These are phyloP conservation scores for Pterocles orientalis DNA, from an alignment of 2,113 vertebrate species.

Conservation along the genomic window DNA sequence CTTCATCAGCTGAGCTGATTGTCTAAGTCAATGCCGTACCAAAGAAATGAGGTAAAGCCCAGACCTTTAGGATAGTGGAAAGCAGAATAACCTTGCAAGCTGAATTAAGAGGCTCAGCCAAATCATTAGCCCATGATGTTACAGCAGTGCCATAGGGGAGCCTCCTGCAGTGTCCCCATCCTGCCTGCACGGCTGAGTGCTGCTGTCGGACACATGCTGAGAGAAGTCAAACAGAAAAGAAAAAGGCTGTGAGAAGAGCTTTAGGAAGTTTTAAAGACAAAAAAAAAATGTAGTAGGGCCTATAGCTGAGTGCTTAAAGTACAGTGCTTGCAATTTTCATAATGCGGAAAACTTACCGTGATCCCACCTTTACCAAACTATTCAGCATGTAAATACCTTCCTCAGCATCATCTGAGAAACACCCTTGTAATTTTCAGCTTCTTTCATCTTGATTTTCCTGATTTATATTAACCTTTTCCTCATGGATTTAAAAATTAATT, in stretches of 20 bases:
- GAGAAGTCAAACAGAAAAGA: slow-evolving; percentile 24
- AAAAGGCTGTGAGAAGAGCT: neutral
- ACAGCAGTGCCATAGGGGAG: neutral
- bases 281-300: neutral
- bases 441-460: neutral
- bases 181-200: neutral
- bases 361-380: neutral
- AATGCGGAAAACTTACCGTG: neutral
- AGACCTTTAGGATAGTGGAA: slow-evolving; percentile 13
- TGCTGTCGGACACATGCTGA: neutral
- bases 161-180: slow-evolving; percentile 8
- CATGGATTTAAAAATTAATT: neutral
- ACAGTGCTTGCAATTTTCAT: neutral
- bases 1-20: neutral
- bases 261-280: neutral
- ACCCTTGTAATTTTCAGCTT: neutral
- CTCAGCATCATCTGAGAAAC: neutral
- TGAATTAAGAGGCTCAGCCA: slow-evolving; percentile 34
- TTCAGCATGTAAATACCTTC: neutral
- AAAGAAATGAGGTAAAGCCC: slow-evolving; percentile 6
- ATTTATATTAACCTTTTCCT: neutral
- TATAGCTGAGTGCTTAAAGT: neutral
- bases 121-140: slow-evolving; percentile 51
- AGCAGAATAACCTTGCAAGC: slow-evolving; percentile 11
- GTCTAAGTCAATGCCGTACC: neutral